These are phyloP conservation scores for Hycleus phaleratus DNA, from an alignment of 1,140 invertebrate species.

Conservation along the genomic window DNA sequence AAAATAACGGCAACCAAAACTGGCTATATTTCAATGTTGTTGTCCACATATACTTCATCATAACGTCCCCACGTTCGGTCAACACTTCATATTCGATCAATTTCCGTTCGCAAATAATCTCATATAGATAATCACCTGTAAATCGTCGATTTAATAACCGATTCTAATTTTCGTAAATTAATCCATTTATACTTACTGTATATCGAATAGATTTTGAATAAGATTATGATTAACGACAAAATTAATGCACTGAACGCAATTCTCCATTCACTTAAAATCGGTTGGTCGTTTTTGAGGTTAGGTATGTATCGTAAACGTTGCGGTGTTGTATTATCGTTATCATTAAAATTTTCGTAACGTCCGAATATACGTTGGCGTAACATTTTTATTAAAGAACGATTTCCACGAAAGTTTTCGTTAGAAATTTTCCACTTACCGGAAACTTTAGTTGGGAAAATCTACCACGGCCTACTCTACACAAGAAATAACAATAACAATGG, in stretches of 20 bases:
- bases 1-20: conserved; percentile 35
- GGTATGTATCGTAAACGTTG: background rate
- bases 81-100: conserved; percentile 27
- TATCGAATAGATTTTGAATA: conserved; percentile 22
- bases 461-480: no score
- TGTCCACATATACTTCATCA: conserved; percentile 29
- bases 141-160: background rate
- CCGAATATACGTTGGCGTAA: conserved; percentile 15
- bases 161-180: background rate
- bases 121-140: conserved; percentile 23
- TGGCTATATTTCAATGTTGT: conserved; percentile 27
- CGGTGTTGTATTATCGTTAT: conserved; percentile 3
- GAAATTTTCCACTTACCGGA: no score
- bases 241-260: conserved; percentile 28
- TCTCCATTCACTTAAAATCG: conserved; percentile 25
- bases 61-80: conserved; percentile 28
- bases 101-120: conserved; percentile 27
- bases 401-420: no score
- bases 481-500: no score
- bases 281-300: conserved; percentile 5
- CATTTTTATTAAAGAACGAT: conserved; percentile 6
- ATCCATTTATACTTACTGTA: conserved; percentile 25
- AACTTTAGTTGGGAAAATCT: no score
- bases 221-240: conserved; percentile 27
- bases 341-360: background rate